These are phyloP conservation scores for Mamestra configurata DNA, from an alignment of 1,140 invertebrate species.

Conservation along the genomic window DNA sequence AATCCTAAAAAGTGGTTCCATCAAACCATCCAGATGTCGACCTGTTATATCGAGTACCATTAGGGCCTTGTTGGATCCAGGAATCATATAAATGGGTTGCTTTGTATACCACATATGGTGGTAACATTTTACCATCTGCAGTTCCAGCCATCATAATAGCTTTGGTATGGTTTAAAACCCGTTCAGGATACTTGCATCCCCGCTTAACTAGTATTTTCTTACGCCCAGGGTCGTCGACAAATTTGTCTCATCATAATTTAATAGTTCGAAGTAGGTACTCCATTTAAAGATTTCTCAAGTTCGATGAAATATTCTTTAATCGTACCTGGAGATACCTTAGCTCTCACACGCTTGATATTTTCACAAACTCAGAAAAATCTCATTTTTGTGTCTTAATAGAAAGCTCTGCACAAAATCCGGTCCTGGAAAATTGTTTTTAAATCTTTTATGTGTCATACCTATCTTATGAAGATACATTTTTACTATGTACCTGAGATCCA, in stretches of 20 bases:
- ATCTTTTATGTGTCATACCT: slow-evolving; percentile 52
- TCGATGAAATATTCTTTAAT: slow-evolving; percentile 21
- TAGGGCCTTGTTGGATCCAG: no score
- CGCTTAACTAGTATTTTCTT: slow-evolving; percentile 4
- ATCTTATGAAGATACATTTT: slow-evolving; percentile 61
- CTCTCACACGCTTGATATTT: slow-evolving; percentile 14
- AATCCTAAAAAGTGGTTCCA: no score
- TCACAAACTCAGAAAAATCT: neutral
- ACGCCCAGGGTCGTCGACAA: neutral
- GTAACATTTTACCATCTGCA: no score
- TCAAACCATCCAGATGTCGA: no score
- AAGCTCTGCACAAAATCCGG: slow-evolving; percentile 61
- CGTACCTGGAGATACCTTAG: slow-evolving; percentile 19
- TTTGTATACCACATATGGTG: no score
- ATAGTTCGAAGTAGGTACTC: neutral
- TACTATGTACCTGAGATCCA: slow-evolving; percentile 14
- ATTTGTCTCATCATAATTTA: slow-evolving; percentile 16
- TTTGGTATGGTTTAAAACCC: slow-evolving; percentile 6
- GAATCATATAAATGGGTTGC: no score
- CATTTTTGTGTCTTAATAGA: slow-evolving; percentile 61
- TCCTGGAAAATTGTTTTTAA: slow-evolving; percentile 68
- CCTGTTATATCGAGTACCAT: no score
- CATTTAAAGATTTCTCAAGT: slow-evolving; percentile 17
- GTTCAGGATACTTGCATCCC: slow-evolving; percentile 17
- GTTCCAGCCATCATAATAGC: no score